Conservation (phyloP, 2,888 invertebrate genomes). For the Monoplex corrugatus region DNA sequence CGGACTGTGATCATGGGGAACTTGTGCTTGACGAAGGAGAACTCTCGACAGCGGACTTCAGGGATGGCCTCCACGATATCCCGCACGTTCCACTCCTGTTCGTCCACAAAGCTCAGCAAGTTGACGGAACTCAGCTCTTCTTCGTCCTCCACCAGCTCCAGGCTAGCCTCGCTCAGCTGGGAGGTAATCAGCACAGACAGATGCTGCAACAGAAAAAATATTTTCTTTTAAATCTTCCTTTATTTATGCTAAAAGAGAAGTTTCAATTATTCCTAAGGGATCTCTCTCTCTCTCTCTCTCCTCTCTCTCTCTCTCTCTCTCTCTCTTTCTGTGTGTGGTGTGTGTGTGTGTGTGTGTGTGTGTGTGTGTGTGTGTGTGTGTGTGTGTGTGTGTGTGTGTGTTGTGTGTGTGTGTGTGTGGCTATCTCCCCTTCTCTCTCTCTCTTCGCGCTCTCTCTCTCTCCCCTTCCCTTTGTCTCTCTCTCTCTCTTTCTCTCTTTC, state of each 20-base stretch:
- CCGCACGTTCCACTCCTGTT: conserved; percentile 77
- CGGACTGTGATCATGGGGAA: conserved; percentile 76
- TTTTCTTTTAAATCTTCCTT: too few relatives aligned
- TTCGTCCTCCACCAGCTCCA: conserved; percentile 67
- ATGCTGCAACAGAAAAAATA: neutral
- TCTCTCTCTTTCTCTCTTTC: neutral
- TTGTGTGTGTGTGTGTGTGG: too few relatives aligned
- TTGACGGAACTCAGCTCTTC: conserved; percentile 66
- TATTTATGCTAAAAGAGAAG: too few relatives aligned
- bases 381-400: too few relatives aligned
- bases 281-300: too few relatives aligned
- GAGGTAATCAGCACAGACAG: conserved; percentile 30
- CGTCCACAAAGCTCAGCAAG: conserved; percentile 74
- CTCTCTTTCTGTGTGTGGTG: too few relatives aligned
- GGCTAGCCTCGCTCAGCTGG: conserved; percentile 8
- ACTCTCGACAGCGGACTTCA: conserved; percentile 59
- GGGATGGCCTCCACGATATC: conserved; percentile 69
- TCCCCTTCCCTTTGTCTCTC: neutral
- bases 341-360: too few relatives aligned
- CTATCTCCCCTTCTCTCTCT: too few relatives aligned
- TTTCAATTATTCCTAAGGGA: too few relatives aligned
- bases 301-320: too few relatives aligned
- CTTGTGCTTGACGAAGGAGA: conserved; percentile 63
- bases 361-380: too few relatives aligned
- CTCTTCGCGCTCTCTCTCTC: neutral